phyloP scores from a whole-genome alignment of 2,888 invertebrate species.

The Glaucopsyche alexis region DNA sequence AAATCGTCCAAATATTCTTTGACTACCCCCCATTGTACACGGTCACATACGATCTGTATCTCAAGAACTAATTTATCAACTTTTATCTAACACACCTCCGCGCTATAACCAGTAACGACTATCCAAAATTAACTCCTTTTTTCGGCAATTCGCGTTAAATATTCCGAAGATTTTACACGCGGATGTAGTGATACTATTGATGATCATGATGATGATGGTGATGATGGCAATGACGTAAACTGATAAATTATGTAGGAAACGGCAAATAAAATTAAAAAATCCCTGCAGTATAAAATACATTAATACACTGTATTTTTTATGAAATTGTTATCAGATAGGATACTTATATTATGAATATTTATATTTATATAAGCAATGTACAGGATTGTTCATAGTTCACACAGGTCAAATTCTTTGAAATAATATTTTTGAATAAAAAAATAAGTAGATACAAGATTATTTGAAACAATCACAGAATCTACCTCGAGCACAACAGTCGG shows the following conservation, averaged over 20 bases:
- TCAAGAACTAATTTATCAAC: slow-evolving; percentile 14
- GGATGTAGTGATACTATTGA: neutral
- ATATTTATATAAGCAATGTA: no score
- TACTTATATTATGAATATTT: no score
- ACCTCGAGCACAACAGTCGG: slow-evolving; percentile 40
- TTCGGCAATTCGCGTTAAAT: neutral
- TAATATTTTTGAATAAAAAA: neutral
- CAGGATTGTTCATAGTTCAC: no score
- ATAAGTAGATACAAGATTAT: neutral
- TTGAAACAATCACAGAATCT: slow-evolving; percentile 9
- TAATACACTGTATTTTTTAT: no score
- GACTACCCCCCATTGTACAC: slow-evolving; percentile 18
- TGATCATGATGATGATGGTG: neutral
- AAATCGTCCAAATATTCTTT: slow-evolving; percentile 19
- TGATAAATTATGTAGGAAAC: no score
- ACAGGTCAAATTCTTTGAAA: no score
- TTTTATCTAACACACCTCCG: neutral
- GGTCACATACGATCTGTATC: slow-evolving; percentile 16
- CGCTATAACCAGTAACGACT: neutral
- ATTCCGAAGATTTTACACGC: no score
- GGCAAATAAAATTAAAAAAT: no score
- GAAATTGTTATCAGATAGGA: no score
- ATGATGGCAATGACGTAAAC: neutral
- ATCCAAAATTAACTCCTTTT: neutral
- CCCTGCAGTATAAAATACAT: no score